These are phyloP conservation scores for Coptotermes formosanus DNA, from an alignment of 1,140 invertebrate genomes.

Conservation along the genomic window DNA sequence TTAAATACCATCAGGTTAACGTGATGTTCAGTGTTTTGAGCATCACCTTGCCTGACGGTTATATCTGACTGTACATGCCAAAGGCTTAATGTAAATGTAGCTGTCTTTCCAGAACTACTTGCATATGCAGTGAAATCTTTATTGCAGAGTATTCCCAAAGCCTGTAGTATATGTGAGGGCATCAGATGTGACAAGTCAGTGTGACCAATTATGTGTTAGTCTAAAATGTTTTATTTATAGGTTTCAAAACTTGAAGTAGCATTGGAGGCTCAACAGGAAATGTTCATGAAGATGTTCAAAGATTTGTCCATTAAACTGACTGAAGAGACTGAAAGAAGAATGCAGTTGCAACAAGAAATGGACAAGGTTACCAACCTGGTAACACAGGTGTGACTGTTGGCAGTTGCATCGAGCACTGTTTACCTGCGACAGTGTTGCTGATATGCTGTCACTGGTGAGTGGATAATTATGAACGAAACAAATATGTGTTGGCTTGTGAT, in stretches of 20 bases:
- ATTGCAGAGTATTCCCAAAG: no score
- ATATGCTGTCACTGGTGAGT: background rate
- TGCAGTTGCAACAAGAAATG: slow-evolving; percentile 39
- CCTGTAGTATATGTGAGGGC: no score
- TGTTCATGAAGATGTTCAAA: slow-evolving; percentile 34
- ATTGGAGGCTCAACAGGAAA: slow-evolving; percentile 34
- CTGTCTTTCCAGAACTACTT: no score
- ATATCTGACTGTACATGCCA: no score
- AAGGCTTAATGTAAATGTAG: no score
- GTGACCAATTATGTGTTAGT: background rate
- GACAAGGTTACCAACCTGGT: slow-evolving; percentile 40
- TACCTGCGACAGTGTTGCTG: background rate
- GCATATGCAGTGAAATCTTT: no score
- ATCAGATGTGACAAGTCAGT: no score
- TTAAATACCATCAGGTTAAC: no score
- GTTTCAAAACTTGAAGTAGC: slow-evolving; percentile 32
- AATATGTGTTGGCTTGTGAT: background rate
- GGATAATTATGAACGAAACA: background rate
- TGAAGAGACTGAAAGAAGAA: slow-evolving; percentile 37
- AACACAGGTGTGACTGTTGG: slow-evolving; percentile 37
- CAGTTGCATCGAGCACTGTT: background rate
- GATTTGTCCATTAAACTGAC: slow-evolving; percentile 37
- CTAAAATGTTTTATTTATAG: background rate
- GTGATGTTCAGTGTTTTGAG: no score
- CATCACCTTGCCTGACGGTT: no score